A percentile compares a stretch with the other conserved stretches of the same genome.
phyloP scores from a whole-genome alignment of 2,113 vertebrate species.

The Hirundichthys speculiger region DNA sequence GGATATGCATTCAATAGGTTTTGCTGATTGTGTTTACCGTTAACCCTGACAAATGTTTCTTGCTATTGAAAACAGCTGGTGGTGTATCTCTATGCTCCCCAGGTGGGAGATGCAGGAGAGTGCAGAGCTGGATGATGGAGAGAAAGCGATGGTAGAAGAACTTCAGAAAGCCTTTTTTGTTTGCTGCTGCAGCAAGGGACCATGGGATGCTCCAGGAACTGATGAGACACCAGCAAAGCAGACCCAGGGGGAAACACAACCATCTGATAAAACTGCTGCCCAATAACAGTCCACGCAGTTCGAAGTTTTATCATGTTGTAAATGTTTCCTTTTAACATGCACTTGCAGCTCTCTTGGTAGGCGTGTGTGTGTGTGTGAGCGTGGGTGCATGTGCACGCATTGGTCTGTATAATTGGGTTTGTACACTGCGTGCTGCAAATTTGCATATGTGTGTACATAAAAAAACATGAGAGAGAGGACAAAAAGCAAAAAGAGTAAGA shows the following conservation, averaged over 20 bases:
- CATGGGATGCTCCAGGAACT: conserved; percentile 47
- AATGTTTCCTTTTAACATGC: conserved; percentile 57
- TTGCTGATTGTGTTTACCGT: conserved; percentile 24
- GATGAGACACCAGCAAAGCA: conserved; percentile 47
- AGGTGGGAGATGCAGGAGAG: conserved; percentile 95
- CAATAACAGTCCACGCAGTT: conserved; percentile 49
- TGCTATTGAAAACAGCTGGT: conserved; percentile 21
- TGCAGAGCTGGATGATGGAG: conserved; percentile 86
- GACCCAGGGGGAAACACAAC: conserved; percentile 54
- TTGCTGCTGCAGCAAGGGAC: conserved; percentile 58
- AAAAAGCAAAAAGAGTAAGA: conserved; percentile 39
- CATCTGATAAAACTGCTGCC: conserved; percentile 59
- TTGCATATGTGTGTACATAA: conserved; percentile 42
- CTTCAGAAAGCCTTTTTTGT: conserved; percentile 83
- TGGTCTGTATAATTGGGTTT: conserved; percentile 33
- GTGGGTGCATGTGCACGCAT: conserved; percentile 25
- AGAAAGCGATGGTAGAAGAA: conserved; percentile 85
- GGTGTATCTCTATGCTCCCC: conserved; percentile 67
- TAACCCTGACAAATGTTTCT: conserved; percentile 23
- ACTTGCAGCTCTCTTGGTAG: conserved; percentile 51
- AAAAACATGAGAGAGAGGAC: conserved; percentile 21
- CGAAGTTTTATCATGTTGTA: conserved; percentile 58
- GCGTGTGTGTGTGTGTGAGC: conserved; percentile 14
- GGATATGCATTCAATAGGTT: background rate
- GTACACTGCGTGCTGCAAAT: conserved; percentile 19